Evolutionary conservation across 2,113 vertebrate genomes (phyloP), one percentile per base, ranked within the genome.

Genomic region (Brachionichthys hirsutus): DNA sequence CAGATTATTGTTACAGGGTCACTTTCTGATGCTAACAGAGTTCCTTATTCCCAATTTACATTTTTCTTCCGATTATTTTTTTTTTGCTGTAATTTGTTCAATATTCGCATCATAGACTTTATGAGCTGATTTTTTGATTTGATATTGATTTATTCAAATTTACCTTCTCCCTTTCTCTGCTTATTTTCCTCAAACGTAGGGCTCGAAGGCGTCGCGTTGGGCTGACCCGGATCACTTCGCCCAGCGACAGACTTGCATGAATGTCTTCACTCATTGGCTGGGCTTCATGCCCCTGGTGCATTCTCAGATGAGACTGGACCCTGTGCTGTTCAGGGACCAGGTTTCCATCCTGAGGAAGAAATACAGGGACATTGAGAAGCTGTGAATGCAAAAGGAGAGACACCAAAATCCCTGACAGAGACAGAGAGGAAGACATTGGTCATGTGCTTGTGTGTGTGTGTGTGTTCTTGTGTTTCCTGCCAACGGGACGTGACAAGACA

Each of bases 281-380:
- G 92, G 92, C 16, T 89, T 89, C 87, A 92, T 93, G 92, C 92
- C 92, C 1, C 84, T 93, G 49, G 54, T 91, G 18, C 91, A 90
- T 81, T 93, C 92, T 44, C 92, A 92, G 82, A 87, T 93, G 89
- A 85, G 92, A 36, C 73, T 93, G 85, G 92, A 93, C 79, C 91
- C 92, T 0, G 81, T 92, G 55, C 67, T 93, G 60, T 93, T 93
- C 82, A 87, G 91, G 76, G 92, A 93, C 81, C 91, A 92, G 75
- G 92, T 93, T n/a, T 93, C 92, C 74, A 91, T 92, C 67, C 82
- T 93, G 67, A 85, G 92, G 68, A 93, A 93, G 78, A 92, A 92
- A 62, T 92, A 92, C 87, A 81, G 91, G 14, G 90, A 93, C 83
- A 93, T 93, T 9, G 91, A 93, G 73, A 84, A 86, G 64, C 86